These are phyloP conservation scores for Liparis tanakae DNA, from an alignment of 2,797 vertebrate species.

Conservation along the genomic window DNA sequence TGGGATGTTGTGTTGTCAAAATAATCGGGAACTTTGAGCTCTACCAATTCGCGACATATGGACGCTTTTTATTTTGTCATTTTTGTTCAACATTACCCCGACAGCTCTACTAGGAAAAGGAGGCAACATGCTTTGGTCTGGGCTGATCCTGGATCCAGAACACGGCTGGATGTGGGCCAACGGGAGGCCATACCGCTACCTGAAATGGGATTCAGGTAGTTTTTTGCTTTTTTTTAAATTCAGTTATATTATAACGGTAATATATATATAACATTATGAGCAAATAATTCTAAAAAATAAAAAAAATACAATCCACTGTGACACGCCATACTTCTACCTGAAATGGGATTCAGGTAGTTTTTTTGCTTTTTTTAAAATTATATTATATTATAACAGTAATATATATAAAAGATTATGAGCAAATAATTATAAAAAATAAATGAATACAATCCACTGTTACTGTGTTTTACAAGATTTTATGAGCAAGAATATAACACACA, in stretches of 20 bases:
- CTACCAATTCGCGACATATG: not conserved
- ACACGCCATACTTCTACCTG: slow-evolving; percentile 90
- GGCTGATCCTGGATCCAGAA: slow-evolving; percentile 84
- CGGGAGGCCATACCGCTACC: slow-evolving; percentile 87
- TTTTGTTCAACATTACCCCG: not conserved
- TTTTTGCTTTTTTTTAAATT: not conserved
- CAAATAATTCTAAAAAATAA: not conserved
- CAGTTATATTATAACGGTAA: not conserved
- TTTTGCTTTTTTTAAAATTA: not conserved
- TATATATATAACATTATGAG: not conserved
- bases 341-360: slow-evolving; percentile 90
- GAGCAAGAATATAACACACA: not conserved
- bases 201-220: slow-evolving; percentile 91
- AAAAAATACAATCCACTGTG: not conserved
- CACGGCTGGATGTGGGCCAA: slow-evolving; percentile 90
- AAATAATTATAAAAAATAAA: not conserved
- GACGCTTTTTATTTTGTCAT: not conserved
- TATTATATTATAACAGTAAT: not conserved
- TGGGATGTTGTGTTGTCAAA: not conserved
- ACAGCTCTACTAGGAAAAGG: slow-evolving; percentile 42
- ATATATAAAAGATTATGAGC: not conserved
- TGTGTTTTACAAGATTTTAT: not conserved
- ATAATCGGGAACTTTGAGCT: not conserved
- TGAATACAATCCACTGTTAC: not conserved
- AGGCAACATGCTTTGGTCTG: slow-evolving; percentile 84